Evolutionary conservation across 2,113 vertebrate species (phyloP).

Genomic region (Halcyon malimbica): DNA sequence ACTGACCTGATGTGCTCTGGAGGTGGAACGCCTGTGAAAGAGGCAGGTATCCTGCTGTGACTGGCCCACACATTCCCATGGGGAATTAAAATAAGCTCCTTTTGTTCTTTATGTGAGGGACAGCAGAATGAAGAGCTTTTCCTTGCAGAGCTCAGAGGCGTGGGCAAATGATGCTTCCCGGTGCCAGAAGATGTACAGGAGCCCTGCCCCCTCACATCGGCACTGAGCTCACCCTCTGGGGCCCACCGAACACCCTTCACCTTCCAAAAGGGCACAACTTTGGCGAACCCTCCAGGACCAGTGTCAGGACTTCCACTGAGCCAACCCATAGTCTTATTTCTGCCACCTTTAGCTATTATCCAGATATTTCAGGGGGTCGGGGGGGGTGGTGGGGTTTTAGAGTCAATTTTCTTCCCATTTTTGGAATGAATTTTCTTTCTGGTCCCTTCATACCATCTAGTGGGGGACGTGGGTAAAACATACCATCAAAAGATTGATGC

Average conservation of each 20-base stretch:
- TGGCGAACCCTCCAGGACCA: neutral
- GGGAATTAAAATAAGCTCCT: neutral
- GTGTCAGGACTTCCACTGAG: neutral
- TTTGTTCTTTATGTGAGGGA: neutral
- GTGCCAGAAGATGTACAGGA: no score
- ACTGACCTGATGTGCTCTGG: neutral
- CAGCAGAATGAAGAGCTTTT: neutral
- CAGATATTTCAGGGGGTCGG: neutral
- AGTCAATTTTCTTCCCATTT: neutral
- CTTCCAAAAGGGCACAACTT: neutral
- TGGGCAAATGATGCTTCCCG: neutral
- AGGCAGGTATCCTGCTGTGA: neutral
- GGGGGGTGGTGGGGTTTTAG: accelerated
- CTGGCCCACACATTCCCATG: accelerated
- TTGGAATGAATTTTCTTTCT: neutral
- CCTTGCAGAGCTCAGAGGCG: accelerated
- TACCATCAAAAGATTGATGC: neutral
- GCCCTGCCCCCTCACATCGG: neutral
- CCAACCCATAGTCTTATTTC: neutral
- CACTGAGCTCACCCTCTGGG: neutral
- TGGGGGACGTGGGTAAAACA: conserved; percentile 32
- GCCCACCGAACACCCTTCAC: neutral
- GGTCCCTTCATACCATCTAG: conserved; percentile 57
- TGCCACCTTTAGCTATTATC: neutral
- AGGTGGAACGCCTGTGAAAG: neutral